Percentiles rank a stretch among this genome's conserved stretches.
Conservation (phyloP, 2,888 invertebrate species). For the Lathronympha strigana region DNA sequence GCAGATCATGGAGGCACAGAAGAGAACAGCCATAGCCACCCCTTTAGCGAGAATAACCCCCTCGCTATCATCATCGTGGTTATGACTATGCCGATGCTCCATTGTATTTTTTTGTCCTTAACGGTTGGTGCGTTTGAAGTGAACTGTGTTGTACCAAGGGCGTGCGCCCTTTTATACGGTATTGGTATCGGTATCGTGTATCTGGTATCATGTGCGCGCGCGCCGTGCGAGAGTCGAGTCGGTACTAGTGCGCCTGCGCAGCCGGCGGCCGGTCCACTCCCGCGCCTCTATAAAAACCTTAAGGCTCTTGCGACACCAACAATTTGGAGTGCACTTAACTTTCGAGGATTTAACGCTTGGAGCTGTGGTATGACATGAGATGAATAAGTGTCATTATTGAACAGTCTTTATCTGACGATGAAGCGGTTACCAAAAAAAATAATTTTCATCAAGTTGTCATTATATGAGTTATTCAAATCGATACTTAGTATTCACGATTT, state of each 20-base stretch:
- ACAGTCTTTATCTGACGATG: no score
- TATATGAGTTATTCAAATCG: no score
- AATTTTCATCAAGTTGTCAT: no score
- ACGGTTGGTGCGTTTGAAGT: constrained; percentile 42
- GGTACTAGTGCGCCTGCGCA: constrained; percentile 59
- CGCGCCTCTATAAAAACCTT: constrained; percentile 67
- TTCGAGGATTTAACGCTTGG: constrained; percentile 18
- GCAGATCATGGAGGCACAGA: constrained; percentile 89
- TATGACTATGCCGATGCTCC: constrained; percentile 46
- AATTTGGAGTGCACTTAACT: constrained; percentile 36
- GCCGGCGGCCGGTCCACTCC: constrained; percentile 63
- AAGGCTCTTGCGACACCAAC: constrained; percentile 46
- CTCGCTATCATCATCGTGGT: constrained; percentile 62
- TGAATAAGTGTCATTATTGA: no score
- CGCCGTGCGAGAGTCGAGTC: constrained; percentile 67
- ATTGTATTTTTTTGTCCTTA: constrained; percentile 56
- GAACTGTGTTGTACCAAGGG: constrained; percentile 55
- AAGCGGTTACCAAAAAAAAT: no score
- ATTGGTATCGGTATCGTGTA: constrained; percentile 36
- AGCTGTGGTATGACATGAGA: neutral
- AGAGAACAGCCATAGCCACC: constrained; percentile 91
- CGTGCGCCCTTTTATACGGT: constrained; percentile 69
- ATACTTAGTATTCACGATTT: no score
- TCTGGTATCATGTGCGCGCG: constrained; percentile 72
- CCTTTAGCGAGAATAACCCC: constrained; percentile 88